Evolutionary conservation across 2,888 invertebrate species (phyloP), one percentile per base, ranked within the genome.

Genomic region (Seira ritae): DNA sequence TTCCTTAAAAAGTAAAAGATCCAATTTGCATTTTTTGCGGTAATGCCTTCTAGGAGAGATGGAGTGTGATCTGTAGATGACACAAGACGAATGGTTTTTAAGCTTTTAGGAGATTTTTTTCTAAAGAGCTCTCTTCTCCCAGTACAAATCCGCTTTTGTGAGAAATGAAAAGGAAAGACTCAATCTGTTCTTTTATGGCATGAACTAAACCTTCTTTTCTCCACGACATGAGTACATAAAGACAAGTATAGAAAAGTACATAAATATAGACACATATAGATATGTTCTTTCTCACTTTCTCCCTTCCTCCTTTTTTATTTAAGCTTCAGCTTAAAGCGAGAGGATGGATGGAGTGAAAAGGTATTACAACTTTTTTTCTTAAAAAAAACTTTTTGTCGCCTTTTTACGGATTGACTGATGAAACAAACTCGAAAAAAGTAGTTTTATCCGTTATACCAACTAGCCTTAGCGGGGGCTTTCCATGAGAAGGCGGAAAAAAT

Each of bases 21-120:
- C 42, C 42, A 42, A n/a, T 12, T 42, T 42, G 42, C 42, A 42
- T 42, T 42, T 42, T 42, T 42, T 42, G 42, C 12, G 42, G 42
- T 8, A 42, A 42, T 42, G 6, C 42, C 12, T 42, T 4, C 42
- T 42, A 42, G 12, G 12, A 42, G 42, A 42, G 80, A 82, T 85
- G 76, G 77, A 85, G 82, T n/a, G n/a, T 85, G 85, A 85, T 85
- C 85, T 85, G 85, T 85, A 73, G 85, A 85, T 83, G 85, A 85
- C 85, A 85, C 70, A 85, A 85, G 85, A 85, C 85, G 85, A 85
- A 85, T 85, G 85, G 85, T 68, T 80, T 60, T 85, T 83, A 85
- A 80, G 85, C 80, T 31, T 72, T 77, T 72, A 74, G 75, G 74
- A 84, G 83, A 79, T 79, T 74, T 83, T 82, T 79, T 80, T 85